These are phyloP conservation scores for Zaprionus davidi DNA, from an alignment of 1,140 invertebrate species.

Conservation along the genomic window DNA sequence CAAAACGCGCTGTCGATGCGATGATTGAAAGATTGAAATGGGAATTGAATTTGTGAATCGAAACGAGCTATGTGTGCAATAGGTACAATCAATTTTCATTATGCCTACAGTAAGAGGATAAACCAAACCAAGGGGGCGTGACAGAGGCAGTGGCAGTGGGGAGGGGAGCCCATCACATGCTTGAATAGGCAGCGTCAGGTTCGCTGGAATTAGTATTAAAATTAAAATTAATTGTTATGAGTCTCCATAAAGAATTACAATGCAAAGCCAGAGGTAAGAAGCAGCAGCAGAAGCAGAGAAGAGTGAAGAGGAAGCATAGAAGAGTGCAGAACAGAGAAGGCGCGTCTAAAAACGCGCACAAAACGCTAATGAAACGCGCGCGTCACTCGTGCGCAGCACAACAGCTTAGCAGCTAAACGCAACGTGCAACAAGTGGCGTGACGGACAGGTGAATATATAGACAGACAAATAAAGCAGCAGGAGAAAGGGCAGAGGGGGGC, in stretches of 20 bases:
- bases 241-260: constrained; percentile 68
- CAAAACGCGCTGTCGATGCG: not conserved
- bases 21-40: constrained; percentile 8
- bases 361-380: constrained; percentile 42
- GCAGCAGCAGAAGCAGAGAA: not conserved
- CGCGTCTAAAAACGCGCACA: constrained; percentile 40
- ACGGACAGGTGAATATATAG: constrained; percentile 13
- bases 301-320: not conserved
- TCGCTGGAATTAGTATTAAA: constrained; percentile 40
- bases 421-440: constrained; percentile 42
- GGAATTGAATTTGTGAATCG: constrained; percentile 57
- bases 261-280: constrained; percentile 37
- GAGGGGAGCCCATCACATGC: constrained; percentile 6
- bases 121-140: not conserved
- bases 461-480: constrained; percentile 15
- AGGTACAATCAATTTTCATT: constrained; percentile 77
- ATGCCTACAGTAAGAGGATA: not conserved
- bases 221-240: constrained; percentile 77
- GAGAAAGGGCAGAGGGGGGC: not conserved
- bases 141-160: constrained; percentile 5
- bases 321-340: not conserved
- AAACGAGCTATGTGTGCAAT: constrained; percentile 45
- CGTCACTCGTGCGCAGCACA: constrained; percentile 2
- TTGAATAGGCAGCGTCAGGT: constrained; percentile 28
- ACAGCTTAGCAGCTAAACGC: not conserved